Base-by-base conservation (phyloP, 2,113 vertebrate genomes). In the Colius striatus region DNA sequence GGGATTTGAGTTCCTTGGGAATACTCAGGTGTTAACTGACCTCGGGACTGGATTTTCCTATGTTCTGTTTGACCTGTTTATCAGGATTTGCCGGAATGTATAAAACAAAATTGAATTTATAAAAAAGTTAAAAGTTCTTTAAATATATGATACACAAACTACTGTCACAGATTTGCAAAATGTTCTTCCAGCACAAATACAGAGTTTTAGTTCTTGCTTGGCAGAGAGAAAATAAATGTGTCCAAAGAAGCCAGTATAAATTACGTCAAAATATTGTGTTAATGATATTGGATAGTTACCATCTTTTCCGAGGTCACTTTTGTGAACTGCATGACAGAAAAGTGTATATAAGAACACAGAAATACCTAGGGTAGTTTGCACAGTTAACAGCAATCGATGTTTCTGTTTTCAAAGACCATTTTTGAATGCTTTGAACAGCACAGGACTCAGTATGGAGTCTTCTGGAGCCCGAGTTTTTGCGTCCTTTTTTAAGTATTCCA, bases 391-490 rank as follows among this genome's bases (percentile, higher is more conserved):
- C 13, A 81, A 14, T 70, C 41, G n/a, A 5, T 15, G 22, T 53
- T 66, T 71, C n/a, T 72, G 26, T 83, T 93, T 86, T 38, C n/a
- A 76, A 84, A 72, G 21, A n/a, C 2, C 1, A 22, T 17, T 73
- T 79, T 26, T 76, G 19, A 51, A 15, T 2, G 1, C 4, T 58
- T 80, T 25, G 53, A 70, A 48, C 12, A 74, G 10, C 22, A 43
- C 10, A 70, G 22, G 53, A 58, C 16, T 43, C 16, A 10, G 9
- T 5, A 68, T 7, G 5, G 0, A 0, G 4, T 66, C 2, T 7
- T 45, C 10, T 32, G 11, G 8, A 34, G 11, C 18, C 79, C 13
- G 13, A 20, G 10, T 13, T 3, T 9, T 15, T 11, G 16, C 8
- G n/a, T 82, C 27, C 10, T 67, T 55, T 68, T 41, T 54, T 25